These are phyloP conservation scores for Remorina albescens DNA, from an alignment of 2,797 vertebrate species.

Conservation along the genomic window DNA sequence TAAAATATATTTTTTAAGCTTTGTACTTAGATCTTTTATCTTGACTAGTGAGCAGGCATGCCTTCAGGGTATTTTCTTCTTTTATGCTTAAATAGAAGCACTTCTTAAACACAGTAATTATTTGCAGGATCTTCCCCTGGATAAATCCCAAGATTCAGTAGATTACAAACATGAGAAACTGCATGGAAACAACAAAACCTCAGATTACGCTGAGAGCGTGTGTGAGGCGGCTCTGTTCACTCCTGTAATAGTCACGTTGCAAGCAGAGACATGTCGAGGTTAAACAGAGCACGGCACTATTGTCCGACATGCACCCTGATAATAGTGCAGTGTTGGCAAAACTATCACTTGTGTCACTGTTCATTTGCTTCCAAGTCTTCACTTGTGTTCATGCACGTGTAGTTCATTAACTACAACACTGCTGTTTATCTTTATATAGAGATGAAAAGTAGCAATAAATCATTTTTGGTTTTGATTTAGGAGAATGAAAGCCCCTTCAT, in stretches of 20 bases:
- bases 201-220: background rate
- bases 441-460: background rate
- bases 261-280: conserved; percentile 44
- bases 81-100: background rate
- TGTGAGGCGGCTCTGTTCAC: conserved; percentile 7
- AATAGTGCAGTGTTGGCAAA: background rate
- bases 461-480: background rate
- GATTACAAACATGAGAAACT: background rate
- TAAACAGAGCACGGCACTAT: conserved; percentile 19
- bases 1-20: background rate
- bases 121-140: conserved; percentile 15
- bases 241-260: conserved; percentile 33
- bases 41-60: background rate
- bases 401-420: background rate
- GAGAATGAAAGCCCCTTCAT: background rate
- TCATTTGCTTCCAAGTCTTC: background rate
- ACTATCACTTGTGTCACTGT: background rate
- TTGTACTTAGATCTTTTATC: conserved; percentile 3
- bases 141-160: background rate
- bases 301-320: conserved; percentile 20
- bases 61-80: background rate
- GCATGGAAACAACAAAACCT: conserved; percentile 14
- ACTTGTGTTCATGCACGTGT: background rate
- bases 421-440: background rate
- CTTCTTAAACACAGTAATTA: background rate